Base-by-base conservation (phyloP, 2,888 invertebrate genomes). In the Tipula vernalis region DNA sequence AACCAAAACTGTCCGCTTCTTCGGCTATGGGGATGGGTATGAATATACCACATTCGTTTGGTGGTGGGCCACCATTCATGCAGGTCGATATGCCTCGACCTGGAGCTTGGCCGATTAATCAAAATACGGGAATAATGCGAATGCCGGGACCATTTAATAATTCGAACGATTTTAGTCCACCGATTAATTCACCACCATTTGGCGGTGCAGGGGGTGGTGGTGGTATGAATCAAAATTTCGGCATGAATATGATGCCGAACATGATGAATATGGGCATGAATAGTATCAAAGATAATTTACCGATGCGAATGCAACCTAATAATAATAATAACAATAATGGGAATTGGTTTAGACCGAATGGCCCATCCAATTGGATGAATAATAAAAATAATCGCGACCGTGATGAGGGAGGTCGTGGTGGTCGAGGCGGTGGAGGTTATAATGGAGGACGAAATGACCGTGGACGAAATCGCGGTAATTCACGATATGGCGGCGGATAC, bases 1-100 rank as follows among this genome's bases (percentile, higher is more conserved):
- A 96, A 90, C 96, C 97, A 0, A 96, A 96, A 90, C 95, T 95
- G 12, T 93, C 94, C 5, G 93, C 94, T 44, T 92, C 93, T 5
- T 12, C 71, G 6, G 90, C 89, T 36, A 47, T 44, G n/a, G 47
- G 18, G 8, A 36, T 39, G 84, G 39, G 39, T 8, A 44, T 39
- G 12, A 85, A 42, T 18, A 42, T 85, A 10, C 44, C 42, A 18
- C 71, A 71, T 71, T 42, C 85, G 18, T 85, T 85, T 44, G 42
- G 18, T 44, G 41, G 41, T 42, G 42, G 18, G 1, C 85, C 41
- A 42, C 42, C 85, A 18, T 85, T 85, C 44, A 85, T 85, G 39
- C 18, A n/a, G 13, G 12, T 85, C 5, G 85, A 85, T 15, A 44
- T 85, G 85, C 85, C 85, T 18, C 42, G 42, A 28, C 85, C 39